Percentiles rank a stretch among this genome's conserved stretches.
These are phyloP conservation scores for Pristionchus japonicus DNA, from an alignment of 2,888 invertebrate species.

Conservation along the genomic window DNA sequence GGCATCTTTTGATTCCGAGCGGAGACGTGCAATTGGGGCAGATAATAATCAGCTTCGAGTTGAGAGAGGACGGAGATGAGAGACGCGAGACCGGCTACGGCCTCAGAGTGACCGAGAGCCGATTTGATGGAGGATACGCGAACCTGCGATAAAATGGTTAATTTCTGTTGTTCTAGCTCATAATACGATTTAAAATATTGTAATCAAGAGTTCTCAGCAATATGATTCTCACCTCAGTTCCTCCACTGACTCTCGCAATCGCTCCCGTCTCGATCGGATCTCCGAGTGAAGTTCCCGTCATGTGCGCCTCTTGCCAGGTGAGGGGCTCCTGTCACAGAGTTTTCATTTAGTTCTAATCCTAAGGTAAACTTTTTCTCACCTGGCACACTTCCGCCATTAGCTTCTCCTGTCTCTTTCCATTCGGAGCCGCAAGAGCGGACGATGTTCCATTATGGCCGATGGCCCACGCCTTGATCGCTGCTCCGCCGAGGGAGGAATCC, in stretches of 20 bases:
- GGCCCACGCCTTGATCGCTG: conserved; percentile 47
- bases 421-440: conserved; percentile 68
- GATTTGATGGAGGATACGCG: conserved; percentile 62
- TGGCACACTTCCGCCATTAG: conserved; percentile 56
- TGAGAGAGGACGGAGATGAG: conserved; percentile 54
- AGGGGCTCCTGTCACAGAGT: conserved; percentile 43
- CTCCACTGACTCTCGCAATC: conserved; percentile 49
- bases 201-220: too few species aligned
- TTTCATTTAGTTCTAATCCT: neutral
- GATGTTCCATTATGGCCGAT: conserved; percentile 72
- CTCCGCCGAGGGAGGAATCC: neutral
- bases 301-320: conserved; percentile 71
- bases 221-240: neutral
- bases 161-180: too few species aligned
- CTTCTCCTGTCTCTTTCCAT: conserved; percentile 59
- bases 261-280: conserved; percentile 69
- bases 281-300: conserved; percentile 69
- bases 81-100: conserved; percentile 62
- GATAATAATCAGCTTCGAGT: conserved; percentile 48
- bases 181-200: too few species aligned
- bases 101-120: conserved; percentile 68
- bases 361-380: neutral
- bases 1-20: conserved; percentile 50
- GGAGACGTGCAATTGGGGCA: conserved; percentile 54
- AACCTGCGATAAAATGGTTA: conserved; percentile 24